phyloP scores from a whole-genome alignment of 1,140 invertebrate species.

The Bombus confusus region DNA sequence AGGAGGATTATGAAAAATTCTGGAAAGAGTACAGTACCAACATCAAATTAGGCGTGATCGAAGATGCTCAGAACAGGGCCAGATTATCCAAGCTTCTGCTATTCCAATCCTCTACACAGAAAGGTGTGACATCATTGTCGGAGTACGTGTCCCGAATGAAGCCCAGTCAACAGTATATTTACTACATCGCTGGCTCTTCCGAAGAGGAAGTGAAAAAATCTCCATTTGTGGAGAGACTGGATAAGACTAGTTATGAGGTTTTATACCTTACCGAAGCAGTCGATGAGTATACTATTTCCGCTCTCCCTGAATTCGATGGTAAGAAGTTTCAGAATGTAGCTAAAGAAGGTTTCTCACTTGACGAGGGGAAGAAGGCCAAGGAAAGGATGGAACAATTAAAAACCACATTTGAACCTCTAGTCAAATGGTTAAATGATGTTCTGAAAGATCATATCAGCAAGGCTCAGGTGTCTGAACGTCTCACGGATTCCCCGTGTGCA shows the following conservation, averaged over 20 bases:
- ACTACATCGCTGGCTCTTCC: conserved; percentile 96
- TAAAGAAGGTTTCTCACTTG: conserved; percentile 97
- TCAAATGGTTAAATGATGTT: conserved; percentile 94
- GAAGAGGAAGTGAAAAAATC: conserved; percentile 95
- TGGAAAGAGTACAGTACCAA: conserved; percentile 99
- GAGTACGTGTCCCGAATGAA: conserved; percentile 99
- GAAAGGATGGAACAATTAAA: conserved; percentile 91
- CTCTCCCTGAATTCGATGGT: conserved; percentile 99
- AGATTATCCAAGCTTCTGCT: conserved; percentile 96
- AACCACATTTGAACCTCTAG: conserved; percentile 93
- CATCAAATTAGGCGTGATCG: conserved; percentile 98
- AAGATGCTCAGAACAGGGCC: conserved; percentile 97
- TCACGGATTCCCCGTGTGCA: conserved; percentile 97
- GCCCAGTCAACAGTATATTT: conserved; percentile 97
- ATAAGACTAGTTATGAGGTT: conserved; percentile 98
- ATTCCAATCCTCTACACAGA: conserved; percentile 93
- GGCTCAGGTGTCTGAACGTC: conserved; percentile 93
- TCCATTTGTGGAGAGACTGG: conserved; percentile 97
- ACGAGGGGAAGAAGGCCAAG: conserved; percentile 92
- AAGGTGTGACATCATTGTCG: conserved; percentile 87
- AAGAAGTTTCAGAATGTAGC: conserved; percentile 99
- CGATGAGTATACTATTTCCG: conserved; percentile 98
- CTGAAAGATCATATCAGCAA: conserved; percentile 94
- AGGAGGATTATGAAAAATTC: conserved; percentile 96
- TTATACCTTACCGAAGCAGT: conserved; percentile 98